Evolutionary conservation across 2,113 vertebrate species (phyloP).

Genomic region (Dromaius novaehollandiae): DNA sequence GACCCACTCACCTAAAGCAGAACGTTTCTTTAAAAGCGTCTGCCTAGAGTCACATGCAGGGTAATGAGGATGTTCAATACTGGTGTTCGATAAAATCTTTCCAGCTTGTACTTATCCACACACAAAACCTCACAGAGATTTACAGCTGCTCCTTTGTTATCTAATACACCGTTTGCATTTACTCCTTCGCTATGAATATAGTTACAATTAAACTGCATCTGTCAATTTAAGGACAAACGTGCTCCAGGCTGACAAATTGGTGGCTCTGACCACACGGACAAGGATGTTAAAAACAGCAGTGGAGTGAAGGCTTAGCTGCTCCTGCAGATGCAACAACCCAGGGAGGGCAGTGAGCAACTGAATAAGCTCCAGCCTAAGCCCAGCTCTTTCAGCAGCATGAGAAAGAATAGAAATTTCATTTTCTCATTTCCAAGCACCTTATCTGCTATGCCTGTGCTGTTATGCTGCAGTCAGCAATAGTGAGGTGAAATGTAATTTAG

Average conservation of each 20-base stretch:
- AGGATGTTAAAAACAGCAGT: background rate
- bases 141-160: background rate
- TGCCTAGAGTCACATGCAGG: background rate
- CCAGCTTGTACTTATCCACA: background rate
- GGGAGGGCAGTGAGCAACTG: rapidly evolving
- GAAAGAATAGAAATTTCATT: background rate
- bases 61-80: background rate
- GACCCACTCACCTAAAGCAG: background rate
- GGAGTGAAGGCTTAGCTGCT: background rate
- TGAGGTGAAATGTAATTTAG: background rate
- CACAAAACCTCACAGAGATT: background rate
- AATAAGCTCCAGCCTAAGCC: background rate
- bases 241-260: background rate
- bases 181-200: background rate
- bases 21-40: background rate
- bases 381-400: background rate
- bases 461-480: background rate
- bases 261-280: rapidly evolving
- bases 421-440: background rate
- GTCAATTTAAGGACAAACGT: background rate
- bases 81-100: background rate
- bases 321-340: background rate
- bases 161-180: background rate
- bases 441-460: background rate
- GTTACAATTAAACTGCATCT: background rate